phyloP scores from a whole-genome alignment of 2,797 vertebrate genomes.

The Trachops cirrhosus region DNA sequence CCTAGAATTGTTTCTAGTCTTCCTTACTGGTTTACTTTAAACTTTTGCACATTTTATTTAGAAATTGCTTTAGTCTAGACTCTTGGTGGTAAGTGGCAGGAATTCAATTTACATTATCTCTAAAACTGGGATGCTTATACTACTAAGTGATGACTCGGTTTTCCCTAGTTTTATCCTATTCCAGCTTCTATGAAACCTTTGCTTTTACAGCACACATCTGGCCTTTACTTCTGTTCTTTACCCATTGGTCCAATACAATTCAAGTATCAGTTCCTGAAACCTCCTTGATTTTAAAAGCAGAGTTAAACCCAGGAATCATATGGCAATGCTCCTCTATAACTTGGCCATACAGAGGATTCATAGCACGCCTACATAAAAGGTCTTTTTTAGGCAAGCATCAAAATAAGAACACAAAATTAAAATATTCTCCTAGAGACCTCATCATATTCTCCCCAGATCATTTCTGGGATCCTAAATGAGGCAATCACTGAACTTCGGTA shows the following conservation, averaged over 20 bases:
- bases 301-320: not conserved
- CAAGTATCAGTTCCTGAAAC: not conserved
- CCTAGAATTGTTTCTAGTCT: not conserved
- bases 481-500: not conserved
- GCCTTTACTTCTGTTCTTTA: not conserved
- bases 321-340: not conserved
- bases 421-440: not conserved
- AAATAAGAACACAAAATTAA: not conserved
- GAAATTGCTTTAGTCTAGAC: not conserved
- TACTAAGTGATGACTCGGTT: not conserved
- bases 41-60: not conserved
- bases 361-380: not conserved
- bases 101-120: constrained; percentile 9
- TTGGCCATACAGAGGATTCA: not conserved
- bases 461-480: not conserved
- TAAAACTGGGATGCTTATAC: not conserved
- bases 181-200: not conserved
- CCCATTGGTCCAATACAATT: not conserved
- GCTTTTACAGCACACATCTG: not conserved
- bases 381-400: not conserved
- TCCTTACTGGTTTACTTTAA: not conserved
- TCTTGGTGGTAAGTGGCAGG: not conserved
- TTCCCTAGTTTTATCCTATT: not conserved
- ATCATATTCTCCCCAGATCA: not conserved
- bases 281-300: constrained; percentile 22